Percentiles rank a stretch among this genome's conserved stretches.
phyloP scores from a whole-genome alignment of 1,140 invertebrate species.

The Aplysia californica region DNA sequence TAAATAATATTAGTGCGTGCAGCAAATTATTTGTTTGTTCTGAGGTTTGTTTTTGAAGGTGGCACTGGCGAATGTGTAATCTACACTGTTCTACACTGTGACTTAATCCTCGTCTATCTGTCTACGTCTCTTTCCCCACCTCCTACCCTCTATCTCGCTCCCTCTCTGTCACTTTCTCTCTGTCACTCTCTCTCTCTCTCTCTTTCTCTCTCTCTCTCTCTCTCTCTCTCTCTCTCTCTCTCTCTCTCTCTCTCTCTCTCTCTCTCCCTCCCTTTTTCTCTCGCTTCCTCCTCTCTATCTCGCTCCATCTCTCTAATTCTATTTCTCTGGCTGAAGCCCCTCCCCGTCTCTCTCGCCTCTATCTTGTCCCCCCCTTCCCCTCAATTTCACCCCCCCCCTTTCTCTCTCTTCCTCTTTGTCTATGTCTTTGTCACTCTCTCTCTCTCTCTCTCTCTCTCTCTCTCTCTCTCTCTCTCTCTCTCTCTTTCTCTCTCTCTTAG shows the following conservation, averaged over 20 bases:
- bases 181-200: not conserved
- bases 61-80: too few relatives aligned
- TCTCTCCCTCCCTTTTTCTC: not conserved
- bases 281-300: not conserved
- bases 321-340: too few relatives aligned
- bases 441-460: not conserved
- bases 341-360: too few relatives aligned
- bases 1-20: too few relatives aligned
- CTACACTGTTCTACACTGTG: not conserved
- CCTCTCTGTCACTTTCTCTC: conserved; percentile 5
- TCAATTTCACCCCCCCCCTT: too few relatives aligned
- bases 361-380: too few relatives aligned
- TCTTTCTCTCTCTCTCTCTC: not conserved
- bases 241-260: not conserved
- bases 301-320: not conserved
- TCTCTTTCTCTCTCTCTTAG: not conserved
- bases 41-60: too few relatives aligned
- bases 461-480: not conserved
- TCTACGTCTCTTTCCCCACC: not conserved
- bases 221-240: not conserved
- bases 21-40: too few relatives aligned
- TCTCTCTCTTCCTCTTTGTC: too few relatives aligned
- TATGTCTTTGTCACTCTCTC: too few relatives aligned
- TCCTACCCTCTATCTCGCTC: not conserved
- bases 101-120: not conserved